Evolutionary conservation across 1,140 invertebrate genomes (phyloP), one percentile per base, ranked within the genome.

Genomic region (Portunus trituberculatus): DNA sequence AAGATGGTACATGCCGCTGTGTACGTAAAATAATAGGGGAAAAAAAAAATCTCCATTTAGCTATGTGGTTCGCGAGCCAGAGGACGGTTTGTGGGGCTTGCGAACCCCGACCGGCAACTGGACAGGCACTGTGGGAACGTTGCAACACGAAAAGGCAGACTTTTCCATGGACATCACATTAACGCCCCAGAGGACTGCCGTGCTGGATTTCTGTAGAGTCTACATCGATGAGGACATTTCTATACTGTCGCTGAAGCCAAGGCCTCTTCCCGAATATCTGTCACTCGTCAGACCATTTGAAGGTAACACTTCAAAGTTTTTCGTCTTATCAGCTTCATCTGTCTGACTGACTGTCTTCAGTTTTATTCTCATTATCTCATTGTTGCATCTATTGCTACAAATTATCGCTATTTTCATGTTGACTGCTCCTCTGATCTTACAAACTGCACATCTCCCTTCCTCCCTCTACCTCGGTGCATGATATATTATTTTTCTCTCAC

Each of bases 111-210:
- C 29, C 48, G 14, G 48, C 2, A 83, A 59, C 28, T 92, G n/a
- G 48, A 92, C 28, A 4, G 91, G 91, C 14, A 39, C 82, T 16
- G 91, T 92, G 25, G 91, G 91, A 4, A 92, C 59, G 4, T 28
- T 92, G 25, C 91, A 92, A 31, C 7, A 82, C 28, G 48, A 82
- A 7, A 76, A 92, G 59, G 91, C 91, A 4, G 91, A 92, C 59
- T 92, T 92, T 12, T 92, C 91, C 48, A 29, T 92, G 52, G 28
- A 29, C 28, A 28, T 92, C 28, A 92, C 59, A 14, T 29, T 67
- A 7, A 92, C 91, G 14, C 59, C 48, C 48, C 25, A n/a, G 7
- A 59, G 91, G 59, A 92, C 29, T 20, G 31, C 31, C 12, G 91
- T 92, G 91, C 32, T 92, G 48, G 12, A 59, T 52, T 92, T 67